These are phyloP conservation scores for Philonicus albiceps DNA, from an alignment of 2,888 invertebrate species.

Conservation along the genomic window DNA sequence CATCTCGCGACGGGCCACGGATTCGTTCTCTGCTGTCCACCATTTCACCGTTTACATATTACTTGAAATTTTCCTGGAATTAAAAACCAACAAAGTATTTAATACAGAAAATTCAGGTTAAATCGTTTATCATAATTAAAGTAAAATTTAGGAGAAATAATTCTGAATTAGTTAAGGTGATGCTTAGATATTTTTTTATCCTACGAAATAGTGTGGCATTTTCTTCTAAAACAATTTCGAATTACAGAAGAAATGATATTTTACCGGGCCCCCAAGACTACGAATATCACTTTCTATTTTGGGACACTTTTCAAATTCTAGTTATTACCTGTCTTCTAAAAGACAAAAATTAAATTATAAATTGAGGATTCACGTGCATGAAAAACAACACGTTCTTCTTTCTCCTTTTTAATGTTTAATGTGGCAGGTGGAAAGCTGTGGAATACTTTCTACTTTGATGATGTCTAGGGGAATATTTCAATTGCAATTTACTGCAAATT, in stretches of 20 bases:
- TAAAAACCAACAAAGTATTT: too few relatives aligned
- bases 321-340: neutral
- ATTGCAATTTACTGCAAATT: neutral
- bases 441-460: neutral
- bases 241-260: neutral
- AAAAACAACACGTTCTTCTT: neutral
- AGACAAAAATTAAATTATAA: neutral
- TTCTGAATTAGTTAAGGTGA: too few relatives aligned
- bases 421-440: neutral
- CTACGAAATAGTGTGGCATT: too few relatives aligned
- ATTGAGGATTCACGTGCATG: neutral
- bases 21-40: conserved; percentile 78
- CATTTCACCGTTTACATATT: conserved; percentile 62
- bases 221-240: neutral
- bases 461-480: neutral
- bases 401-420: neutral
- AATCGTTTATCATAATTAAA: neutral
- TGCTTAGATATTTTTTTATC: too few relatives aligned
- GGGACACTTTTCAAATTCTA: neutral
- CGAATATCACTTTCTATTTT: neutral
- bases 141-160: too few relatives aligned
- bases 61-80: neutral
- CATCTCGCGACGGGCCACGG: conserved; percentile 70
- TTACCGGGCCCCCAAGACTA: neutral
- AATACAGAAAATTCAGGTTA: too few relatives aligned